These are phyloP conservation scores for Gyps fulvus DNA, from an alignment of 2,113 vertebrate genomes.

Conservation along the genomic window DNA sequence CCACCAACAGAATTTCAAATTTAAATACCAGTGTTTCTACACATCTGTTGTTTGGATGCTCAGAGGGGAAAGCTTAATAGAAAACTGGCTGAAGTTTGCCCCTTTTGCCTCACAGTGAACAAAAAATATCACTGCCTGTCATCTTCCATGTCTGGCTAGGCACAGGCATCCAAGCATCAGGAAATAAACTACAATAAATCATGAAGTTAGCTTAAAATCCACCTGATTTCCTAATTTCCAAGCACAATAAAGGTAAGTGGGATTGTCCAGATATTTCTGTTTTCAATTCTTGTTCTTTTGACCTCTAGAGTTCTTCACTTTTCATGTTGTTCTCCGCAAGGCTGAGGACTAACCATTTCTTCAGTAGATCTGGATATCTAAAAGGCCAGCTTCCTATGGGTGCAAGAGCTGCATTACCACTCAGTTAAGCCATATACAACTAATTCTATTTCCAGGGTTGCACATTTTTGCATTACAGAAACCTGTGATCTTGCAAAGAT, in stretches of 20 bases:
- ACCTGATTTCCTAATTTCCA: neutral
- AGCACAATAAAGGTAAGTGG: neutral
- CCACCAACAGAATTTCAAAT: neutral
- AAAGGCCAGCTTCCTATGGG: neutral
- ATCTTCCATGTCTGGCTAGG: neutral
- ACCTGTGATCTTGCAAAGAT: neutral
- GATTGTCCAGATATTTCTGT: neutral
- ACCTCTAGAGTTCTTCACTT: neutral
- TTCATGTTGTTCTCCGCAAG: neutral
- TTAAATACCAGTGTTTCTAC: neutral
- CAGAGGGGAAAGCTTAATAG: neutral
- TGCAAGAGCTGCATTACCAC: neutral
- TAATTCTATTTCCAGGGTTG: neutral
- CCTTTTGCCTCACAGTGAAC: neutral
- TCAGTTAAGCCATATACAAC: neutral
- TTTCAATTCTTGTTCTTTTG: neutral
- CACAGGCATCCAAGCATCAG: neutral
- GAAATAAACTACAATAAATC: neutral
- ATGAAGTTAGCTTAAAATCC: neutral
- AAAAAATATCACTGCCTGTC: neutral
- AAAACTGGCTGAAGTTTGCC: neutral
- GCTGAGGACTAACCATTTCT: neutral
- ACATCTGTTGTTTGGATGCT: neutral
- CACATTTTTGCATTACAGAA: neutral
- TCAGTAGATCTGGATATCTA: neutral